Evolutionary conservation across 2,888 invertebrate genomes (phyloP).

Genomic region (Pinctada fucata): DNA sequence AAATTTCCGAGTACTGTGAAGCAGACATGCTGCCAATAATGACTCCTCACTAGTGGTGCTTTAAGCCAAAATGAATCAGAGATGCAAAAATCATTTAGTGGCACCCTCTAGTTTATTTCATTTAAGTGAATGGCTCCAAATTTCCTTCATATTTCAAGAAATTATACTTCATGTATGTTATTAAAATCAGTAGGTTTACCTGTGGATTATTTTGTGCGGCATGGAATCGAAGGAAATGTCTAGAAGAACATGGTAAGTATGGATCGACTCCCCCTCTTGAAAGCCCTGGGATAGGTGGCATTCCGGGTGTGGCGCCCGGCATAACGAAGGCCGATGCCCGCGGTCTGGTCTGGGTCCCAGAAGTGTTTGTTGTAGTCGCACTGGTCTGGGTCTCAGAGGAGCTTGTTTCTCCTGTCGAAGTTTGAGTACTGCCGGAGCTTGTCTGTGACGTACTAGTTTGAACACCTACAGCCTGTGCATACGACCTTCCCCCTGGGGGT

Average conservation of each 20-base stretch:
- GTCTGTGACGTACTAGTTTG: conserved; percentile 28
- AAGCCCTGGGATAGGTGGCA: conserved; percentile 9
- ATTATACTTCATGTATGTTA: no score
- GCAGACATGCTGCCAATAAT: no score
- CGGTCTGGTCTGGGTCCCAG: conserved; percentile 53
- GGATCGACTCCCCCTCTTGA: conserved; percentile 52
- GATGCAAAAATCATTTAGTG: no score
- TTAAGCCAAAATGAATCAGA: no score
- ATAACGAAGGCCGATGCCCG: conserved; percentile 45
- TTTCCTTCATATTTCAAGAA: no score
- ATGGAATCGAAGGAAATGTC: conserved; percentile 61
- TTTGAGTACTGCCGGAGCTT: conserved; percentile 33
- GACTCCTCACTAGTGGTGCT: no score
- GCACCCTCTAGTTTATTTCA: no score
- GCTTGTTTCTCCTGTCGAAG: conserved; percentile 42
- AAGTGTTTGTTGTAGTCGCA: conserved; percentile 39
- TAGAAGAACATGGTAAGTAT: conserved; percentile 63
- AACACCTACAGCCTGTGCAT: not conserved
- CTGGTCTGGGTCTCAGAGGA: conserved; percentile 51
- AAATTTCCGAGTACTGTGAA: no score
- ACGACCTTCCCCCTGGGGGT: not conserved
- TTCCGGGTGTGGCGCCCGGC: conserved; percentile 40
- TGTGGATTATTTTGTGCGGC: conserved; percentile 34
- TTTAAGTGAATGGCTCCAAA: no score
- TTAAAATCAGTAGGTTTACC: no score